A percentile compares a stretch with the other conserved stretches of the same genome.
phyloP scores from a whole-genome alignment of 2,113 vertebrate species.

The Proteles cristata region DNA sequence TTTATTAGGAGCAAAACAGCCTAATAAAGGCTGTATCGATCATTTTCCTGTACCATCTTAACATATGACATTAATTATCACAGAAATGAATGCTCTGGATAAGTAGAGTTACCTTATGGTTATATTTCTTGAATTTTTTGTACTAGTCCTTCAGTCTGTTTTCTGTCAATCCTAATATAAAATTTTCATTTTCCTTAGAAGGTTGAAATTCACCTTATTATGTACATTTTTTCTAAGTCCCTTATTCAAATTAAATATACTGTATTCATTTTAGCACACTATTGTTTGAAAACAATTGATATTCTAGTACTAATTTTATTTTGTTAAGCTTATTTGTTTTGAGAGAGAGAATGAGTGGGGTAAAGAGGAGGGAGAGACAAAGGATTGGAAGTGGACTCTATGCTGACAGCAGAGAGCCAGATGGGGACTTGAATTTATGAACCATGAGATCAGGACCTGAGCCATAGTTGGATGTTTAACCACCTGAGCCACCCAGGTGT shows the following conservation, averaged over 20 bases:
- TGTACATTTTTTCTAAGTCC: background rate
- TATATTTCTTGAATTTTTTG: background rate
- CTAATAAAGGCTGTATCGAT: background rate
- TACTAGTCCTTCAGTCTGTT: background rate
- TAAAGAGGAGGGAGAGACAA: too few relatives aligned
- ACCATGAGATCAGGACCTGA: too few relatives aligned
- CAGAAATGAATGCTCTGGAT: background rate
- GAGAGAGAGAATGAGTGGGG: too few relatives aligned
- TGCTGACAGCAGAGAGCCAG: too few relatives aligned
- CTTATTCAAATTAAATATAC: conserved; percentile 3
- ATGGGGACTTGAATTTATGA: too few relatives aligned
- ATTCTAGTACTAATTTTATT: conserved; percentile 37
- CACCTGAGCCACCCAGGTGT: too few relatives aligned
- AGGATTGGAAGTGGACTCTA: too few relatives aligned
- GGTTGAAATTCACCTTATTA: background rate
- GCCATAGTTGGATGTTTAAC: too few relatives aligned
- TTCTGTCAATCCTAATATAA: background rate
- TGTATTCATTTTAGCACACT: background rate
- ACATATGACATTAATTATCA: background rate
- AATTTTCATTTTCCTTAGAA: background rate
- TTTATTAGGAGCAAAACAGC: background rate
- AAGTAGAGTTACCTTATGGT: background rate
- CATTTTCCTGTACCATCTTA: background rate
- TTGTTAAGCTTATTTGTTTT: too few relatives aligned
- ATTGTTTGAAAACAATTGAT: background rate